Base-by-base conservation (phyloP, 2,113 vertebrate genomes). In the Ranitomeya variabilis region DNA sequence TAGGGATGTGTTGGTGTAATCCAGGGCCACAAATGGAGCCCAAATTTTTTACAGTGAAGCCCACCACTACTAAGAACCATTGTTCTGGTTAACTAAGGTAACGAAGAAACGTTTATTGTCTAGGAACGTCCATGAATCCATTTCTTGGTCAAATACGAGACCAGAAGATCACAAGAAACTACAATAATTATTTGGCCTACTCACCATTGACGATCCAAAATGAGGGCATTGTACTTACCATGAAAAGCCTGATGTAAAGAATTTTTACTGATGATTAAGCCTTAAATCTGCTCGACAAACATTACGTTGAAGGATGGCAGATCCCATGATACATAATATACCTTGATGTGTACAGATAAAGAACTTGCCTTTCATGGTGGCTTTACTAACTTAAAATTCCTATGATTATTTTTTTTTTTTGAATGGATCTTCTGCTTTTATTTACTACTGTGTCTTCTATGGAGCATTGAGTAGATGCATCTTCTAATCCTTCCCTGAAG, bases 401-500 rank as follows among this genome's bases (percentile, higher is more conserved):
- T 74, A 7, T 74, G 73, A 52, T 11, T 31, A 52, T 11, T 31
- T 45, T 45, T 2, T 45, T 52, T 76, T 45, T 76, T 21, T 76
- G 45, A 76, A 52, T 52, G 31, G 45, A 4, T 16, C 37, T 76
- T 76, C 15, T 21, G 7, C 73, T 76, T 76, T 76, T 19, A 76
- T 76, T 76, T 76, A 52, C 73, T 76, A 19, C 18, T 21, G 37
- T 45, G 71, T 76, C 21, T 76, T 52, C 45, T 51, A 21, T 76
- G 45, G 16, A 10, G 18, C 18, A 76, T 76, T 76, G 16, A 52
- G 45, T 52, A 51, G 31, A 76, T 45, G 16, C 19, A 45, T 52
- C 73, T 76, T 76, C 37, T 76, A 76, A 76, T 76, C 45, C 73
- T 76, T 52, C 73, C 73, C 73, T 51, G 73, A 19, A 76, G 73